Percentiles rank a stretch among this genome's conserved stretches.
These are phyloP conservation scores for Reticulitermes lucifugus DNA, from an alignment of 2,888 invertebrate species.

Conservation along the genomic window DNA sequence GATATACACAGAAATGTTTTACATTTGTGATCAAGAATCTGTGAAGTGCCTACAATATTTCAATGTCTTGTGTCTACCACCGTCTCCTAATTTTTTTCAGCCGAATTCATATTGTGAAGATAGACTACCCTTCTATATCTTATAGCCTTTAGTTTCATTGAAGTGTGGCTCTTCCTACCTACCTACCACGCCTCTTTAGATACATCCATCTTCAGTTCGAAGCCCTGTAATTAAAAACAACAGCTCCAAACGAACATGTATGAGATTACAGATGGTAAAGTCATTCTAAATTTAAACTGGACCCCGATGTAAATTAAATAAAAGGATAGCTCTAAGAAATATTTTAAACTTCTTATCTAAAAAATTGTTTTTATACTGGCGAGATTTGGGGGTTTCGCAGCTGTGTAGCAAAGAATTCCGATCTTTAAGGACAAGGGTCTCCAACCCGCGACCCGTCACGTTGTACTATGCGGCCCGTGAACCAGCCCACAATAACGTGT, in stretches of 20 bases:
- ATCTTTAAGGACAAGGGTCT: too few species aligned
- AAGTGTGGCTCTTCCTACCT: neutral
- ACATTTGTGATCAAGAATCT: slow-evolving; percentile 21
- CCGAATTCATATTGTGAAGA: slow-evolving; percentile 22
- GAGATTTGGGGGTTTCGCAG: too few species aligned
- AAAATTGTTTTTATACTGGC: too few species aligned
- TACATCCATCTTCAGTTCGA: slow-evolving; percentile 45
- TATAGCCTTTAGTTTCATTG: slow-evolving; percentile 24
- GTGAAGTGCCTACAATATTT: neutral
- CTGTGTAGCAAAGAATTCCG: too few species aligned
- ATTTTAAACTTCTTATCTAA: too few species aligned
- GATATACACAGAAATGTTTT: neutral
- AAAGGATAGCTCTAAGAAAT: too few species aligned
- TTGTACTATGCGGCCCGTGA: too few species aligned
- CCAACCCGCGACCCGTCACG: too few species aligned
- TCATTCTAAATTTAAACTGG: slow-evolving; percentile 32
- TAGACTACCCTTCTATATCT: slow-evolving; percentile 18
- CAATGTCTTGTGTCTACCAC: too few species aligned
- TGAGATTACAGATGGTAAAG: slow-evolving; percentile 33
- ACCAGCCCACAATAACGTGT: too few species aligned
- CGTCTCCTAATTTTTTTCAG: slow-evolving; percentile 14
- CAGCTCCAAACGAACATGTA: slow-evolving; percentile 26
- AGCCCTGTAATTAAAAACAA: slow-evolving; percentile 46
- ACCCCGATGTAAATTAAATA: slow-evolving; percentile 25
- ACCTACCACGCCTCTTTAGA: slow-evolving; percentile 41